A percentile compares a stretch with the other conserved stretches of the same genome.
These are phyloP conservation scores for Sebastiscus tertius DNA, from an alignment of 2,797 vertebrate species.

Conservation along the genomic window DNA sequence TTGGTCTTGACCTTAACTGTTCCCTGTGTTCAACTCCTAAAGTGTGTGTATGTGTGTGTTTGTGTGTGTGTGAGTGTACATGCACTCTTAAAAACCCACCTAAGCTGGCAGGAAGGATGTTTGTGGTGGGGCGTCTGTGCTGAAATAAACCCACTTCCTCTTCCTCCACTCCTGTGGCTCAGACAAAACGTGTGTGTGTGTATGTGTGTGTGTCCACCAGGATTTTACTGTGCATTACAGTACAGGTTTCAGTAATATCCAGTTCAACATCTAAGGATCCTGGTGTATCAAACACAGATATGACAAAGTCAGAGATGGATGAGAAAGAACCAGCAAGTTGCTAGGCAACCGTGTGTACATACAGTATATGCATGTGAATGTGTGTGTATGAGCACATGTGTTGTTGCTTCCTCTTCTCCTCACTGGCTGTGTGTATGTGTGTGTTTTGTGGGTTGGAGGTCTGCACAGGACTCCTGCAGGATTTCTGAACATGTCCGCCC, in stretches of 20 bases:
- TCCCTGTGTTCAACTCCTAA: not conserved
- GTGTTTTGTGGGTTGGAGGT: not conserved
- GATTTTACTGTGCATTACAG: not conserved
- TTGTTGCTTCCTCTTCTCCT: not conserved
- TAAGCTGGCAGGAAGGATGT: constrained; percentile 78
- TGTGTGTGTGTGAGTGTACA: not conserved
- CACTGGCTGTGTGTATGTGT: not conserved
- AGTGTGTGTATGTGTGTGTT: constrained; percentile 1
- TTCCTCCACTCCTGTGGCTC: constrained; percentile 70
- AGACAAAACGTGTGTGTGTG: constrained; percentile 44
- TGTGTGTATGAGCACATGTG: not conserved
- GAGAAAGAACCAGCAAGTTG: constrained; percentile 35
- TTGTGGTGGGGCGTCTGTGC: constrained; percentile 76
- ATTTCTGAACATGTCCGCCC: not conserved
- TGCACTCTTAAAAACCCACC: constrained; percentile 57
- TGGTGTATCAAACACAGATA: not conserved
- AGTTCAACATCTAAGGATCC: not conserved
- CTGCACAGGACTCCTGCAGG: not conserved
- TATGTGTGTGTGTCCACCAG: constrained; percentile 11
- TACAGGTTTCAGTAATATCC: not conserved
- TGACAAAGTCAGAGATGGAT: not conserved
- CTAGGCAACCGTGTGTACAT: constrained; percentile 42
- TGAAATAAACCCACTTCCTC: constrained; percentile 82
- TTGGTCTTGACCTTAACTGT: constrained; percentile 27
- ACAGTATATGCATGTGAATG: not conserved